These are phyloP conservation scores for Emydoidea blandingii DNA, from an alignment of 2,797 vertebrate genomes.

Conservation along the genomic window DNA sequence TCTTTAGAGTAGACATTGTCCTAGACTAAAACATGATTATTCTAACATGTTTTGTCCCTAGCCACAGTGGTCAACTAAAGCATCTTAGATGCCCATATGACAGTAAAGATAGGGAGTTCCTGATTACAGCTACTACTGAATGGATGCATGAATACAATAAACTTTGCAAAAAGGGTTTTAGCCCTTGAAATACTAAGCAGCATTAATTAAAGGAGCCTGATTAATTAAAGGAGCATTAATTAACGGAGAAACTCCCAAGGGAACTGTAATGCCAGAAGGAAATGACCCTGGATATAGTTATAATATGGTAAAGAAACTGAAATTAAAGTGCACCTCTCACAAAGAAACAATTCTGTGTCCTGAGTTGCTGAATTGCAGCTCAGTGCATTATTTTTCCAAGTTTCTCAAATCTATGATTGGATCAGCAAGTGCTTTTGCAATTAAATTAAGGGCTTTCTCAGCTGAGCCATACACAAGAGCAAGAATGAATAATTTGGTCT, in stretches of 20 bases:
- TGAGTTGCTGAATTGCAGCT: constrained; percentile 24
- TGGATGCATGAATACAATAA: neutral
- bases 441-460: constrained; percentile 34
- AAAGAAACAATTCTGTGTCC: neutral
- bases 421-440: neutral
- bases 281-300: neutral
- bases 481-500: neutral
- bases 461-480: neutral
- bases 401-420: neutral
- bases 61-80: neutral
- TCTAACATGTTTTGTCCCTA: neutral
- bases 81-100: neutral
- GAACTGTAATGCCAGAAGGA: constrained; percentile 7
- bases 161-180: neutral
- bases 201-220: neutral
- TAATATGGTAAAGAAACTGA: constrained; percentile 12
- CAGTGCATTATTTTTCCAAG: constrained; percentile 5
- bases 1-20: neutral
- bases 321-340: constrained; percentile 22
- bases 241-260: neutral
- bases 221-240: neutral
- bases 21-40: neutral
- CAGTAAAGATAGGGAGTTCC: neutral
- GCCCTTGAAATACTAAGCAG: neutral
- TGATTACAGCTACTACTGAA: neutral